phyloP scores from a whole-genome alignment of 37 sponge, comb jelly and placozoan genomes.

The Cladorhizidae sp. region DNA sequence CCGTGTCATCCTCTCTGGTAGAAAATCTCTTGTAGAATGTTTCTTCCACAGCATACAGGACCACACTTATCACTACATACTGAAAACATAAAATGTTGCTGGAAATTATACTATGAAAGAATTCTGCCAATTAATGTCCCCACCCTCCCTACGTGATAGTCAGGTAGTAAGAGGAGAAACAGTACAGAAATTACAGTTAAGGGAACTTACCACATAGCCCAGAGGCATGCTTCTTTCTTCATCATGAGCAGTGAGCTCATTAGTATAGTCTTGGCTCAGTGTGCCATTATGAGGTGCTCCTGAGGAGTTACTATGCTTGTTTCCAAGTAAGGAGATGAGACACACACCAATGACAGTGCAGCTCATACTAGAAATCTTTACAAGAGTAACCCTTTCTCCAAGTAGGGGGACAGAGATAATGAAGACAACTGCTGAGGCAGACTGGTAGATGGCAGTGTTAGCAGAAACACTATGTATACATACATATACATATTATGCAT shows the following conservation, averaged over 20 bases:
- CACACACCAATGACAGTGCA: constrained; percentile 26
- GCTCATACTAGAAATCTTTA: constrained; percentile 48
- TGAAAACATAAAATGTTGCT: not conserved
- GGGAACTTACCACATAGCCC: constrained; percentile 32
- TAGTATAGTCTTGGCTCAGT: too few relatives aligned
- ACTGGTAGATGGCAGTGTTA: constrained; percentile 85
- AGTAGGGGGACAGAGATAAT: constrained; percentile 77
- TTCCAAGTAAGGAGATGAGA: constrained; percentile 22
- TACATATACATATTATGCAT: too few relatives aligned
- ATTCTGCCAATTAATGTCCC: too few relatives aligned
- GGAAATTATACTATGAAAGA: too few relatives aligned
- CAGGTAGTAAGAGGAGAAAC: too few relatives aligned
- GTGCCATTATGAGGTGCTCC: too few relatives aligned
- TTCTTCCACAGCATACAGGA: constrained; percentile 43
- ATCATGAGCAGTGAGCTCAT: not conserved
- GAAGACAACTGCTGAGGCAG: constrained; percentile 62
- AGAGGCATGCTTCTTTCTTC: constrained; percentile 14
- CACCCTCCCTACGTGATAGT: too few relatives aligned
- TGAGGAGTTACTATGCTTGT: not conserved
- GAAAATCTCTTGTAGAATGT: constrained; percentile 66
- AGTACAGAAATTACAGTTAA: too few relatives aligned
- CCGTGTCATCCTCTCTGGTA: constrained; percentile 57
- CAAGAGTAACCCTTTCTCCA: constrained; percentile 74
- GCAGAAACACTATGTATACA: constrained; percentile 62
- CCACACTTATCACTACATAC: not conserved